Base-by-base conservation (phyloP, 1,140 invertebrate genomes). In the Copidosoma floridanum region DNA sequence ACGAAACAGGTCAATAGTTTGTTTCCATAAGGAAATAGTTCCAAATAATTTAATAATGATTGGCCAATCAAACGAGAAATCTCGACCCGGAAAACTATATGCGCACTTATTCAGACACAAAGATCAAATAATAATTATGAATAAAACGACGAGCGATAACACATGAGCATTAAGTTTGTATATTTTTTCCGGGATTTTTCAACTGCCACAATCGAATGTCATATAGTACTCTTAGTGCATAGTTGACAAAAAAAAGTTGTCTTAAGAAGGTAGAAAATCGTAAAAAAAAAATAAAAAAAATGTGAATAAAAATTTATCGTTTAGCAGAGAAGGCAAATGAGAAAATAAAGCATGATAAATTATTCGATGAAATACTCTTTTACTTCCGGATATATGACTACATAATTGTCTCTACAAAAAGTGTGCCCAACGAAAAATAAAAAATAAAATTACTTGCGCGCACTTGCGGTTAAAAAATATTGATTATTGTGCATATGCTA, bases 1-100 rank as follows among this genome's bases (percentile, higher is more conserved):
- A n/a, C 27, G 20, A 14, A 46, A 35, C 14, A 8, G n/a, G 2
- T 35, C 57, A 52, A 59, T 52, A 59, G 48, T 52, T 59, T 59
- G 0, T 52, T 59, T 59, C 29, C 57, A 59, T 59, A 59, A 59
- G 48, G 40, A 52, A 44, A 26, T 52, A 54, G 16, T 20, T 43
- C 4, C 18, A 40, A 7, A 40, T 7, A 40, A 16, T 16, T 3
- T n/a, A 35, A 35, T 35, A 46, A n/a, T n/a, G 35, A 35, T 50
- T 41, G 56, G 21, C 16, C 48, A n/a, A 50, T 21, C 29, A 12
- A 11, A 26, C 7, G n/a, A 27, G 26, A 29, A 27, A 26, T 26
- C 11, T 43, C 29, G 23, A 38, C 20, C 21, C 20, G 27, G 20
- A 46, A 54, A 44, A 29, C 0, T 1, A 51, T 18, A 51, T 10